Conservation (phyloP, 2,888 invertebrate genomes). For the Allophyes oxyacanthae region DNA sequence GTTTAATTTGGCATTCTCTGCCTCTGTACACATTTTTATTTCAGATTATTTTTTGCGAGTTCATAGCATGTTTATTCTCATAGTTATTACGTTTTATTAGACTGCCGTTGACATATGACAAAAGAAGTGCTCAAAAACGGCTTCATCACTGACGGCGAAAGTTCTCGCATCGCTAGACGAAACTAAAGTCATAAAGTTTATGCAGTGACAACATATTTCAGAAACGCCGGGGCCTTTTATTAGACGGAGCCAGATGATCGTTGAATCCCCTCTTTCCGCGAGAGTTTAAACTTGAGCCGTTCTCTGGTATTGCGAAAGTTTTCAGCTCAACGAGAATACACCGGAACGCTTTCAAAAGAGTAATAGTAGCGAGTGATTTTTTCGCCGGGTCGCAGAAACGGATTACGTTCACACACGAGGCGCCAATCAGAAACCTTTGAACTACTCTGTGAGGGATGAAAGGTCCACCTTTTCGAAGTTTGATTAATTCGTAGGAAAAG, state of each 20-base stretch:
- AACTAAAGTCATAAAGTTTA: constrained; percentile 87
- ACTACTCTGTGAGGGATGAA: constrained; percentile 58
- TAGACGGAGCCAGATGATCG: constrained; percentile 83
- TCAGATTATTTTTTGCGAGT: constrained; percentile 49
- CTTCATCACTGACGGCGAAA: constrained; percentile 67
- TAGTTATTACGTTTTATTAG: constrained; percentile 55
- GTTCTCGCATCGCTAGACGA: constrained; percentile 75
- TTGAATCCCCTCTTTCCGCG: constrained; percentile 73
- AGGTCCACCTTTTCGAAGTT: constrained; percentile 34
- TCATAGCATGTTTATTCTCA: constrained; percentile 38
- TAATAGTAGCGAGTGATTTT: constrained; percentile 73
- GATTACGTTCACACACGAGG: constrained; percentile 79
- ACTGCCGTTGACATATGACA: constrained; percentile 63
- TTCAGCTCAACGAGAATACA: constrained; percentile 87
- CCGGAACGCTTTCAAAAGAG: constrained; percentile 87
- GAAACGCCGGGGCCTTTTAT: constrained; percentile 81
- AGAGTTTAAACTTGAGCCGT: constrained; percentile 82
- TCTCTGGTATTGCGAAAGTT: constrained; percentile 85
- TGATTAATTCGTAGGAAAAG: constrained; percentile 34
- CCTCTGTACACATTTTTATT: constrained; percentile 55
- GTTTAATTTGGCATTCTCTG: constrained; percentile 73
- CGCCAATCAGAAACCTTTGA: constrained; percentile 80
- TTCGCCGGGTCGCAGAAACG: constrained; percentile 68
- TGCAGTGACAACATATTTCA: constrained; percentile 88
- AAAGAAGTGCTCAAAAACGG: constrained; percentile 62